Conservation (phyloP, 1,140 invertebrate genomes). For the Vanessa tameamea region DNA sequence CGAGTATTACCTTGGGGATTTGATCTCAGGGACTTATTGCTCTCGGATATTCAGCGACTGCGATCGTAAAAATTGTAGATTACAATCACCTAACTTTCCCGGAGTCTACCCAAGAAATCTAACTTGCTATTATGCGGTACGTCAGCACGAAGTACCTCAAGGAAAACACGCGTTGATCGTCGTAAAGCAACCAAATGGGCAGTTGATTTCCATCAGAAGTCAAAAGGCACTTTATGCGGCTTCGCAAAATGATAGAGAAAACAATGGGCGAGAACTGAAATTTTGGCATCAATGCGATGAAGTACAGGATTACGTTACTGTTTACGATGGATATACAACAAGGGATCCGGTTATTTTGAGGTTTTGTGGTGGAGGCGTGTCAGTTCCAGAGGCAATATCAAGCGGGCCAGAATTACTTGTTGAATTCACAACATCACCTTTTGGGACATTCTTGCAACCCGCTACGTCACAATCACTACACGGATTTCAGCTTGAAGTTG, state of each 20-base stretch:
- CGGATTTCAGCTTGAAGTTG: conserved; percentile 93
- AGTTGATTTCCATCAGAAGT: conserved; percentile 89
- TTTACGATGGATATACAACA: conserved; percentile 95
- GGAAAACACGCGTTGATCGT: conserved; percentile 92
- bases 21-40: conserved; percentile 94
- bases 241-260: conserved; percentile 72
- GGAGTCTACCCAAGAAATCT: conserved; percentile 94
- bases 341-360: conserved; percentile 92
- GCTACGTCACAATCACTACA: conserved; percentile 88
- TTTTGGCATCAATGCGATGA: conserved; percentile 93
- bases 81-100: conserved; percentile 95
- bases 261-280: conserved; percentile 71
- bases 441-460: conserved; percentile 91
- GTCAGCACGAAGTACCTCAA: conserved; percentile 89
- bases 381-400: conserved; percentile 90
- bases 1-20: conserved; percentile 89
- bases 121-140: conserved; percentile 92
- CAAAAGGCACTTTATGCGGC: conserved; percentile 82
- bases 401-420: conserved; percentile 92
- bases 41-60: conserved; percentile 94
- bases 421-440: conserved; percentile 94
- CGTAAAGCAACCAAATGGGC: conserved; percentile 90
- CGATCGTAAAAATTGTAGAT: conserved; percentile 90
- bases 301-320: conserved; percentile 92
- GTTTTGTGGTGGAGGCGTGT: conserved; percentile 93